Evolutionary conservation across 2,797 vertebrate genomes (phyloP).

Genomic region (Enteromius treurensis): DNA sequence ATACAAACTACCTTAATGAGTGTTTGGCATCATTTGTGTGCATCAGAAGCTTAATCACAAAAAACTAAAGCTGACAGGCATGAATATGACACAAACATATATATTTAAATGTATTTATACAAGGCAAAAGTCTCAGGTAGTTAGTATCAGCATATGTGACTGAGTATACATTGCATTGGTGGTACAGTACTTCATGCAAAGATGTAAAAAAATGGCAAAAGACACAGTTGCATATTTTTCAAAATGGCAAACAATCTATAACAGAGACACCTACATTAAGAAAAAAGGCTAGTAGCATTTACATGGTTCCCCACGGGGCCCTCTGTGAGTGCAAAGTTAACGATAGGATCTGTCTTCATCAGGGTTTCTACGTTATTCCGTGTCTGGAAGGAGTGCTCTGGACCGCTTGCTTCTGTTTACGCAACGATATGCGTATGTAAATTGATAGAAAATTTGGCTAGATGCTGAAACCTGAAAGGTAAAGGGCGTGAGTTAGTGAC

Average conservation of each 20-base stretch:
- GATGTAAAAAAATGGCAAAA: slow-evolving; percentile 57
- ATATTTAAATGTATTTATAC: neutral
- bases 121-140: slow-evolving; percentile 31
- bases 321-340: slow-evolving; percentile 47
- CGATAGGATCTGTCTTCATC: slow-evolving; percentile 56
- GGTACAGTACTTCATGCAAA: slow-evolving; percentile 28
- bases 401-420: slow-evolving; percentile 42
- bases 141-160: slow-evolving; percentile 46
- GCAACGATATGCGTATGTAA: slow-evolving; percentile 38
- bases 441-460: slow-evolving; percentile 43
- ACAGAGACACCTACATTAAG: slow-evolving; percentile 53
- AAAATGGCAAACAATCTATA: slow-evolving; percentile 62
- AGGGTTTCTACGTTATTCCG: slow-evolving; percentile 5
- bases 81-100: neutral
- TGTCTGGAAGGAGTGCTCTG: slow-evolving; percentile 12
- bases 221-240: slow-evolving; percentile 59
- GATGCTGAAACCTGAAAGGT: slow-evolving; percentile 46
- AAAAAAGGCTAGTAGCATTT: slow-evolving; percentile 55
- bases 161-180: slow-evolving; percentile 27
- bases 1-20: too few relatives aligned
- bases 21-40: neutral
- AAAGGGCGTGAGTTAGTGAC: slow-evolving; percentile 31
- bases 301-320: slow-evolving; percentile 48
- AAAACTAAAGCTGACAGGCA: neutral
- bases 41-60: slow-evolving; percentile 11